These are phyloP conservation scores for Seira sanloemensis DNA, from an alignment of 2,888 invertebrate species.

Conservation along the genomic window DNA sequence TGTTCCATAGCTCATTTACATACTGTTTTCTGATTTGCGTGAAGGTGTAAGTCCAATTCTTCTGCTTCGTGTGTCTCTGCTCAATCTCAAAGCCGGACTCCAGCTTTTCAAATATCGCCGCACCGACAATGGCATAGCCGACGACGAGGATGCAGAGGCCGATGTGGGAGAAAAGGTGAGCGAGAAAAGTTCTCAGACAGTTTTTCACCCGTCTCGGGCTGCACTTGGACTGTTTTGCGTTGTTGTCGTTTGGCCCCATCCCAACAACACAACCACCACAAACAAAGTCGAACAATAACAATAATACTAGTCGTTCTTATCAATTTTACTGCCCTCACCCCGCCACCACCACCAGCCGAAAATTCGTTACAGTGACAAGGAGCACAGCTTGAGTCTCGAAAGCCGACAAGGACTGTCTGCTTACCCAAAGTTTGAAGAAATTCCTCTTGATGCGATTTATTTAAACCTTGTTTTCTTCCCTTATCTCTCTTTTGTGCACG, in stretches of 20 bases:
- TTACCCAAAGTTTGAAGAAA: constrained; percentile 28
- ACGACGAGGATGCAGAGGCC: constrained; percentile 85
- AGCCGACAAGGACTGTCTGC: neutral
- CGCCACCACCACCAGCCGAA: neutral
- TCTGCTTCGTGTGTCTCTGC: constrained; percentile 78
- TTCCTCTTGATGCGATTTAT: constrained; percentile 44
- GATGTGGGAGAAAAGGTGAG: constrained; percentile 82
- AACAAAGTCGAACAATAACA: constrained; percentile 12
- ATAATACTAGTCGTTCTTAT: constrained; percentile 2
- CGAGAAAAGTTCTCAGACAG: constrained; percentile 77
- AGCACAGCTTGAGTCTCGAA: neutral
- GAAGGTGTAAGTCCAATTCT: constrained; percentile 68
- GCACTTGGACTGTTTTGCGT: constrained; percentile 53
- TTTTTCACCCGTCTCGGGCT: constrained; percentile 72
- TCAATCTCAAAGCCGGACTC: constrained; percentile 84
- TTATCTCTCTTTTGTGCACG: neutral
- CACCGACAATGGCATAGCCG: constrained; percentile 85
- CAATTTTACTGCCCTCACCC: neutral
- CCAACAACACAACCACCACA: constrained; percentile 26
- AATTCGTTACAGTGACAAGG: neutral
- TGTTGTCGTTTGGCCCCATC: constrained; percentile 62
- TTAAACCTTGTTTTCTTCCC: constrained; percentile 40
- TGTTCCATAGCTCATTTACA: constrained; percentile 85
- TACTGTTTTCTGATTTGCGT: constrained; percentile 78
- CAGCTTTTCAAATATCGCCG: constrained; percentile 84